Conservation (phyloP, 2,797 vertebrate genomes). For the Sebastes baramenuke region DNA sequence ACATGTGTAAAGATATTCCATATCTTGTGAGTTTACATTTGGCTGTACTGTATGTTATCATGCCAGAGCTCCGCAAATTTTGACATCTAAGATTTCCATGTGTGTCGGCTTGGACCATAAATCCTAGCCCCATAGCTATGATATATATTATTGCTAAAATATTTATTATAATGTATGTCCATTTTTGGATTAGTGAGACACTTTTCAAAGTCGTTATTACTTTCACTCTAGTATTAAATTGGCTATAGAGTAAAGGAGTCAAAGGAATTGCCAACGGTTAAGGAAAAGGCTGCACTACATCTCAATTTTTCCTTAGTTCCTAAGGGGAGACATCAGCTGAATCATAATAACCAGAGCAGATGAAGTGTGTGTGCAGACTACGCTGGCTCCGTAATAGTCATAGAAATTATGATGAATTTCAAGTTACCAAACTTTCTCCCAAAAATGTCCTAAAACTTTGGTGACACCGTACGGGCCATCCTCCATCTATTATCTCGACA, state of each 20-base stretch:
- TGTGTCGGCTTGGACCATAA: neutral
- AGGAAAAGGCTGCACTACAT: neutral
- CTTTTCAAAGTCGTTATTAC: neutral
- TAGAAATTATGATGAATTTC: neutral
- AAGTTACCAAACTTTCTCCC: conserved; percentile 31
- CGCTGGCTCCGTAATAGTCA: neutral
- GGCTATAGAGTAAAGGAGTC: neutral
- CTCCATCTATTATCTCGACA: conserved; percentile 43
- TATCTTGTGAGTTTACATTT: neutral
- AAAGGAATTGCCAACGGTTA: neutral
- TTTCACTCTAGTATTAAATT: neutral
- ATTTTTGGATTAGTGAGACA: neutral
- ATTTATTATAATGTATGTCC: neutral
- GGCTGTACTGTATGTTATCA: neutral
- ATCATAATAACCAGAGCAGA: neutral
- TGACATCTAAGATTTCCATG: neutral
- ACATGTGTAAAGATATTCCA: neutral
- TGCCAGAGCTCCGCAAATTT: neutral
- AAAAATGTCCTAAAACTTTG: conserved; percentile 30
- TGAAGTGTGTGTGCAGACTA: neutral
- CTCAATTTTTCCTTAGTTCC: neutral
- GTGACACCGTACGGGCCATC: neutral
- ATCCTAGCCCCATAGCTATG: neutral
- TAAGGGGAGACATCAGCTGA: neutral
- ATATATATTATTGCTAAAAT: neutral